These are phyloP conservation scores for Adelphocoris suturalis DNA, from an alignment of 2,888 invertebrate species.

Conservation along the genomic window DNA sequence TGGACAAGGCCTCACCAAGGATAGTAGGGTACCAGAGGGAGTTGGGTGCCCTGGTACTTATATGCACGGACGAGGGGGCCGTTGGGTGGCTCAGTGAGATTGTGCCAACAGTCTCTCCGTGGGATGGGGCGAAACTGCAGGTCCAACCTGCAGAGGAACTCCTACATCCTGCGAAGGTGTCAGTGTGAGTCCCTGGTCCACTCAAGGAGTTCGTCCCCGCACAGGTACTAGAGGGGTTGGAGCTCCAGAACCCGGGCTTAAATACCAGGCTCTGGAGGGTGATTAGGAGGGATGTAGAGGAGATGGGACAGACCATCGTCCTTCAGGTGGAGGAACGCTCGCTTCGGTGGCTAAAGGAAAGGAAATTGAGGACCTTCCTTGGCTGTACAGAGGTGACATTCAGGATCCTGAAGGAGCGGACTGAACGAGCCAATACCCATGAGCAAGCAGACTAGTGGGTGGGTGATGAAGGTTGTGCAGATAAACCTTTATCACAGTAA, in stretches of 20 bases:
- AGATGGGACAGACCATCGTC: not conserved
- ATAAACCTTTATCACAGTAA: conserved; percentile 1
- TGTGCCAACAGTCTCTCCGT: not conserved
- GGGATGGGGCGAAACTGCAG: not conserved
- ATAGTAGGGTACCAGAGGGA: too few relatives aligned
- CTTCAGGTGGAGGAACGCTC: not conserved
- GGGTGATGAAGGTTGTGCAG: not conserved
- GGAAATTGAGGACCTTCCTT: not conserved
- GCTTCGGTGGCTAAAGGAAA: not conserved
- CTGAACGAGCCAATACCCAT: not conserved
- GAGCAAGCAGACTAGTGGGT: not conserved
- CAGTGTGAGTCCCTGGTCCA: not conserved
- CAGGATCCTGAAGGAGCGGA: not conserved
- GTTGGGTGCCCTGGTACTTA: too few relatives aligned
- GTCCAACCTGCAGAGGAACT: not conserved
- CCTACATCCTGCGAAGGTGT: conserved; percentile 15
- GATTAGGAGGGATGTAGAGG: not conserved
- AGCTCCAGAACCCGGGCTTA: not conserved
- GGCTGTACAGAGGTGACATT: not conserved
- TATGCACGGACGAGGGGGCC: too few relatives aligned
- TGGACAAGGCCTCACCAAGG: too few relatives aligned
- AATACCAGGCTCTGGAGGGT: conserved; percentile 23
- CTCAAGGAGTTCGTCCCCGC: not conserved
- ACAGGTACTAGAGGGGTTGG: conserved; percentile 11
- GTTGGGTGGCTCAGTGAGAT: too few relatives aligned